Conservation (phyloP, 1,140 invertebrate species). For the Conopomorpha cramerella region DNA sequence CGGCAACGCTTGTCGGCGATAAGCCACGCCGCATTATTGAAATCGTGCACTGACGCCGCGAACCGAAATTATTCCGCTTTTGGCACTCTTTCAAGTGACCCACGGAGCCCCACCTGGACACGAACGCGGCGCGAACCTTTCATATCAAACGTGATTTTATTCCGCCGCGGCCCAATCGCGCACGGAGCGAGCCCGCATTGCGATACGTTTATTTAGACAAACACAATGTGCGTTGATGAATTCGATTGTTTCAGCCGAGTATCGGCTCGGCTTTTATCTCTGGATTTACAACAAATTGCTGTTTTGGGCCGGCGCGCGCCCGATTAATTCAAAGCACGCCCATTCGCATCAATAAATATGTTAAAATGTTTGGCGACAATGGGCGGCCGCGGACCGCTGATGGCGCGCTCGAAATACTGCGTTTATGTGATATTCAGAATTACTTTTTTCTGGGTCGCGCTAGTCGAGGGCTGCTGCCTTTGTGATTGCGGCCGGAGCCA, state of each 20-base stretch:
- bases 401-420: too few species aligned
- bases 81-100: conserved; percentile 8
- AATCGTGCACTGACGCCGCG: too few species aligned
- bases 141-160: conserved; percentile 3
- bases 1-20: too few species aligned
- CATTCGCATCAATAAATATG: conserved; percentile 37
- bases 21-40: too few species aligned
- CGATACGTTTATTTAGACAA: conserved; percentile 11
- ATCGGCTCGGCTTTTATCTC: conserved; percentile 16
- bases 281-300: conserved; percentile 34
- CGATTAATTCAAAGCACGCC: conserved; percentile 35
- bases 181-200: background rate
- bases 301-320: conserved; percentile 15
- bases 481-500: too few species aligned
- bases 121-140: conserved; percentile 1
- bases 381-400: conserved; percentile 12
- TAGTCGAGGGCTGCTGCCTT: too few species aligned
- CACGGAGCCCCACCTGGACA: too few species aligned
- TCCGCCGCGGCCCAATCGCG: background rate
- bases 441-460: too few species aligned
- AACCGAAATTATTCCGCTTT: conserved; percentile 5
- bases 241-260: conserved; percentile 4
- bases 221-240: conserved; percentile 9
- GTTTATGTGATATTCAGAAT: too few species aligned
- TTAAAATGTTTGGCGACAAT: conserved; percentile 36